phyloP scores from a whole-genome alignment of 2,888 invertebrate species.

The Gisinianus flammeolus region DNA sequence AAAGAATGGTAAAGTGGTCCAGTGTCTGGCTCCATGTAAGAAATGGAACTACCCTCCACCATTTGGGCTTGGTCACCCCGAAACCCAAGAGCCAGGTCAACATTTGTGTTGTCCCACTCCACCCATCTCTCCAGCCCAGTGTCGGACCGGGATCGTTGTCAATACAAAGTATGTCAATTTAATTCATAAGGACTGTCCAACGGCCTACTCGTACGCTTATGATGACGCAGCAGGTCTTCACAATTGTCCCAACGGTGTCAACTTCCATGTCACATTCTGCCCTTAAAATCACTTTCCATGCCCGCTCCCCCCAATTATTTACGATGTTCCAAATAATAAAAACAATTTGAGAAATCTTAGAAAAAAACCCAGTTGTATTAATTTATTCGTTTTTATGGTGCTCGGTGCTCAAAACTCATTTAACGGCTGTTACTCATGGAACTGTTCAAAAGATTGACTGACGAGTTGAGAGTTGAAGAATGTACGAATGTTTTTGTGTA shows the following conservation, averaged over 20 bases:
- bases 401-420: no score
- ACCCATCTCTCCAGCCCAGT: constrained; percentile 62
- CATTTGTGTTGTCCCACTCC: constrained; percentile 40
- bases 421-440: no score
- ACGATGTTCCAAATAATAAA: no score
- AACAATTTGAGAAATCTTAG: no score
- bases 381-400: no score
- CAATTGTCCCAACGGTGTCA: constrained; percentile 49
- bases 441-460: no score
- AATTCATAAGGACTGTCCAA: constrained; percentile 65
- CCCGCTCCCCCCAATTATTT: no score
- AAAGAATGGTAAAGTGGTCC: constrained; percentile 44
- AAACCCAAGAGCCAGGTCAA: background rate
- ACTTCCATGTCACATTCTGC: constrained; percentile 53
- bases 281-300: constrained; percentile 24
- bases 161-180: constrained; percentile 62
- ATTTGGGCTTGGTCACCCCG: background rate
- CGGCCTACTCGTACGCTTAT: constrained; percentile 67
- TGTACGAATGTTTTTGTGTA: no score
- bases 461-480: no score
- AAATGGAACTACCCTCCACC: constrained; percentile 17
- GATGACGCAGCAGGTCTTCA: constrained; percentile 62
- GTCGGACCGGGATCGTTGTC: constrained; percentile 61
- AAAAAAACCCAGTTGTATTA: no score
- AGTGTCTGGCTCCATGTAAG: constrained; percentile 54